Evolutionary conservation across 2,797 vertebrate species (phyloP), one percentile per base, ranked within the genome.

Genomic region (Phrynocephalus forsythii): DNA sequence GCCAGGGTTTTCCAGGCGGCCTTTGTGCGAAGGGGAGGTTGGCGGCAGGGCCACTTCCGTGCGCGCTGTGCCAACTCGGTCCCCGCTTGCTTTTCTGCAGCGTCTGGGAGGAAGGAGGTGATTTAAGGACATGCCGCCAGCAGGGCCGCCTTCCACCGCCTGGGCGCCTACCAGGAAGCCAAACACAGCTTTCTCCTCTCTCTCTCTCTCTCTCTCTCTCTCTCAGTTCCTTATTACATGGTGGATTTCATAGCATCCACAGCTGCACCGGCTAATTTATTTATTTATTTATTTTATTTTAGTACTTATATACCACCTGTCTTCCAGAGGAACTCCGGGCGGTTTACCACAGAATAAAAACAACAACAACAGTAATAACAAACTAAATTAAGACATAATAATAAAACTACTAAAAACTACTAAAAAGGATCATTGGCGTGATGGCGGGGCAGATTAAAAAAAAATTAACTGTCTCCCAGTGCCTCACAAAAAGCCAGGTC

Each of bases 81-180:
- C 38, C 73, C 52, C 82, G 56, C 0, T 81, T 66, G 69, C 82
- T 78, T n/a, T 56, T 56, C 86, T 78, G 89, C 86, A 66, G 84
- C 50, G 88, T 76, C 85, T 86, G 84, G 71, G 69, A 30, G 26
- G 28, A 83, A 82, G 68, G 90, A 88, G 91, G 92, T 91, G 90
- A 93, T 3, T 16, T 71, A 90, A 90, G 91, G 93, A 93, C 93
- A 90, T 22, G 83, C 90, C 15, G 48, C 0, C 68, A 2, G 3
- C 38, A 44, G 38, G 87, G 85, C 92, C 86, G 33, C 9, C n/a
- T 60, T 83, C 75, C 33, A 67, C 52, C 72, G 38, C 30, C 89
- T 33, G 33, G 1, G 44, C 50, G 84, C 76, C 83, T 81, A 91
- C 72, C 86, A 87, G 87, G 30, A 11, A 38, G 3, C 30, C 3